Base-by-base conservation (phyloP, 1,140 invertebrate genomes). In the Coelopa frigida region DNA sequence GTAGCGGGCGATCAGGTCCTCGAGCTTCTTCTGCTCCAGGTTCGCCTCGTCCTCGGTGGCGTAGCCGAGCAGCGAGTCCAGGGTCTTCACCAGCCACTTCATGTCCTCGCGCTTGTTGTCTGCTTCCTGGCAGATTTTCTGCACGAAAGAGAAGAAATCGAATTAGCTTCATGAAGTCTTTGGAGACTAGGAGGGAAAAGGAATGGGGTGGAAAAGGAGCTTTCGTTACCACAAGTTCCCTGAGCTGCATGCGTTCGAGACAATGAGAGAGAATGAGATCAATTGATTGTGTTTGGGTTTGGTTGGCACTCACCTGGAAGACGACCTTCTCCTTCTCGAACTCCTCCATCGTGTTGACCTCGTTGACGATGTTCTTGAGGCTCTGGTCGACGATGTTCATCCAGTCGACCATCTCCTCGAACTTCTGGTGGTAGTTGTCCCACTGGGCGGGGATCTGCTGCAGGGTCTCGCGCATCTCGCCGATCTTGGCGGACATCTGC, bases 21-120 rank as follows among this genome's bases (percentile, higher is more conserved):
- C 87, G 12, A 97, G 72, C 55, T 81, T 81, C 38, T 81, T 78
- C 68, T 94, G 87, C 71, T 88, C 84, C n/a, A 74, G 60, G 46
- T 79, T 71, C 7, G 83, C 83, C 70, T 94, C 87, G 35, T 79
- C 75, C 54, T 91, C 85, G 4, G 82, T 79, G 54, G 85, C 82
- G 67, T 91, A 88, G 27, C 84, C 81, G 5, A 87, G 79, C 43
- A 97, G 74, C 49, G 82, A 83, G 55, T 96, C 90, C 26, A 96
- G 69, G 14, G 85, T 89, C 71, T 93, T 86, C 1, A 94, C 88
- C 32, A 97, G 72, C 89, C 90, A 94, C 59, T 94, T 94, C 82
- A 94, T 92, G 53, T 93, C 88, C 70, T 94, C 90, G 37, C 87
- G 78, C 65, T 89, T 88, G 35, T 78, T 79, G 61, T 94, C 89